These are phyloP conservation scores for Drosophila picticornis DNA, from an alignment of 2,888 invertebrate species.

Conservation along the genomic window DNA sequence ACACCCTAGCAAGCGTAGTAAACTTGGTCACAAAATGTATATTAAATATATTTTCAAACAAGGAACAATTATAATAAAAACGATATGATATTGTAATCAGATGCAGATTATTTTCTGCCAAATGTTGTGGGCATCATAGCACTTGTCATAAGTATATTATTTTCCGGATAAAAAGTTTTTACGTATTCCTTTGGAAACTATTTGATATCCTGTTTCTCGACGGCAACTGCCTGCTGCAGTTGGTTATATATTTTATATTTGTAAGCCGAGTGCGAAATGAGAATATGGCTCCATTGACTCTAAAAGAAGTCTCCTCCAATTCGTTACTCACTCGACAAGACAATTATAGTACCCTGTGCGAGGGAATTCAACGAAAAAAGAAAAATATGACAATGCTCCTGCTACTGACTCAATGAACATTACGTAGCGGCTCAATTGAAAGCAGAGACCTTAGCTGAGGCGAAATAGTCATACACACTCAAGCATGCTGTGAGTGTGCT, in stretches of 20 bases:
- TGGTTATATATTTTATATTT: background rate
- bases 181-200: background rate
- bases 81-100: background rate
- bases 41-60: background rate
- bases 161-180: background rate
- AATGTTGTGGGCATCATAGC: background rate
- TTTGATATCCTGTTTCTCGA: background rate
- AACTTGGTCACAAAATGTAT: background rate
- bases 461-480: constrained; percentile 1
- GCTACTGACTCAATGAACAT: constrained; percentile 2
- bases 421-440: constrained; percentile 44
- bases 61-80: background rate
- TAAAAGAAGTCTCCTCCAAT: background rate
- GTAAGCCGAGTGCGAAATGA: background rate
- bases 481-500: constrained; percentile 3
- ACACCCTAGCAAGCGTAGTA: background rate
- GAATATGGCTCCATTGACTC: background rate
- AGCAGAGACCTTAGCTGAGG: constrained; percentile 24
- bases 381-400: constrained; percentile 12
- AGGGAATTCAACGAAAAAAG: background rate
- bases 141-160: background rate
- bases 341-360: no score
- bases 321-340: background rate
- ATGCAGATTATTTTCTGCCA: background rate
- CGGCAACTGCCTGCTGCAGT: background rate